Conservation (phyloP, 2,797 vertebrate genomes). For the Pipistrellus nathusii region DNA sequence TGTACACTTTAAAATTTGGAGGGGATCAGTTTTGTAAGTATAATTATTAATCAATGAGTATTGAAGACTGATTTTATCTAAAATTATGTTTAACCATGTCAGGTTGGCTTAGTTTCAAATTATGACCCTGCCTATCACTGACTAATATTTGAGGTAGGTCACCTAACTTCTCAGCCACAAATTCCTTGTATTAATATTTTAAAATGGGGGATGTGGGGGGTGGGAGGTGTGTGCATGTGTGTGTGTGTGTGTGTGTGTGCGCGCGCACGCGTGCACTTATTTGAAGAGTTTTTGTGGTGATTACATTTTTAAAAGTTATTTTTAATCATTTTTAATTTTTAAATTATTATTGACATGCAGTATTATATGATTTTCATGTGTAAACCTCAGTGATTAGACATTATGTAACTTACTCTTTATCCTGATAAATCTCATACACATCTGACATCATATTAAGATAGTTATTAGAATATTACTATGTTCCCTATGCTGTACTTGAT, state of each 20-base stretch:
- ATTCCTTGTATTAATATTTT: neutral
- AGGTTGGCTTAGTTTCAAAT: constrained; percentile 12
- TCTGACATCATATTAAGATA: neutral
- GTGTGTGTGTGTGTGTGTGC: neutral
- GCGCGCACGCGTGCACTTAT: neutral
- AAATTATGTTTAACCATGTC: neutral
- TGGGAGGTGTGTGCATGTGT: neutral
- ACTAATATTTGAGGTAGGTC: neutral
- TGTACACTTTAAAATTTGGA: neutral
- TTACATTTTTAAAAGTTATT: neutral
- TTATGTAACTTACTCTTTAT: neutral
- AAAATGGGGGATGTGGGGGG: neutral
- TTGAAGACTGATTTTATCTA: neutral
- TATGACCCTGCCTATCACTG: neutral
- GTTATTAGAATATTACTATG: neutral
- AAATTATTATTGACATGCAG: neutral
- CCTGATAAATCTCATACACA: neutral
- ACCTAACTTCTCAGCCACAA: neutral
- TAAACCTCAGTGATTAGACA: neutral
- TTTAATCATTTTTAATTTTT: neutral
- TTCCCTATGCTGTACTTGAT: neutral
- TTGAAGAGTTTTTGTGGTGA: neutral
- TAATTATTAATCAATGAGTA: neutral
- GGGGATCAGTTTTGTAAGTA: neutral
- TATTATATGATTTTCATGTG: neutral